These are phyloP conservation scores for Pterophyllum scalare DNA, from an alignment of 2,113 vertebrate species.

Conservation along the genomic window DNA sequence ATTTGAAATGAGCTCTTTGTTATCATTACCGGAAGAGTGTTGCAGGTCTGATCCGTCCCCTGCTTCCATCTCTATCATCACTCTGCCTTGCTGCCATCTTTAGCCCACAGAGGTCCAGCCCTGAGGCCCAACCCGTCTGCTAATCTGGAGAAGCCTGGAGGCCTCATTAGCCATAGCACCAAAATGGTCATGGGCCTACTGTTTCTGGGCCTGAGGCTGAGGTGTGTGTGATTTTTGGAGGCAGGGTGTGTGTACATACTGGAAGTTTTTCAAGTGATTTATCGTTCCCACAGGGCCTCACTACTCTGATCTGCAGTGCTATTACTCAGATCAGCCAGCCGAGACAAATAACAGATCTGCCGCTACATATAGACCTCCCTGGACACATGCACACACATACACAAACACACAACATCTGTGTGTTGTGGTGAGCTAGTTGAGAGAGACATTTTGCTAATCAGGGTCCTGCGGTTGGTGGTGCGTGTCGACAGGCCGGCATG, in stretches of 20 bases:
- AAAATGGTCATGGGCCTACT: conserved; percentile 9
- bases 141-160: conserved; percentile 42
- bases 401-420: conserved; percentile 25
- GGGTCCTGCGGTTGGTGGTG: conserved; percentile 47
- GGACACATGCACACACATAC: conserved; percentile 2
- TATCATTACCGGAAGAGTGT: background rate
- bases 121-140: background rate
- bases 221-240: conserved; percentile 40
- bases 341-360: conserved; percentile 66
- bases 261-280: conserved; percentile 63
- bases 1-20: conserved; percentile 2
- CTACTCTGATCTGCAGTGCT: conserved; percentile 58
- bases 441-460: conserved; percentile 57
- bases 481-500: conserved; percentile 14
- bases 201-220: conserved; percentile 36
- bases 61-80: background rate
- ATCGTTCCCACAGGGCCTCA: conserved; percentile 50
- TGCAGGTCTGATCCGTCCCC: background rate
- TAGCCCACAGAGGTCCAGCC: conserved; percentile 14
- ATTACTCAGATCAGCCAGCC: conserved; percentile 69
- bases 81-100: background rate
- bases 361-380: conserved; percentile 47
- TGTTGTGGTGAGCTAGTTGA: conserved; percentile 46
- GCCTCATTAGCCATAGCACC: conserved; percentile 50
- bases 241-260: conserved; percentile 45